Evolutionary conservation across 2,888 invertebrate species (phyloP).

Genomic region (Sarcophaga rosellei): DNA sequence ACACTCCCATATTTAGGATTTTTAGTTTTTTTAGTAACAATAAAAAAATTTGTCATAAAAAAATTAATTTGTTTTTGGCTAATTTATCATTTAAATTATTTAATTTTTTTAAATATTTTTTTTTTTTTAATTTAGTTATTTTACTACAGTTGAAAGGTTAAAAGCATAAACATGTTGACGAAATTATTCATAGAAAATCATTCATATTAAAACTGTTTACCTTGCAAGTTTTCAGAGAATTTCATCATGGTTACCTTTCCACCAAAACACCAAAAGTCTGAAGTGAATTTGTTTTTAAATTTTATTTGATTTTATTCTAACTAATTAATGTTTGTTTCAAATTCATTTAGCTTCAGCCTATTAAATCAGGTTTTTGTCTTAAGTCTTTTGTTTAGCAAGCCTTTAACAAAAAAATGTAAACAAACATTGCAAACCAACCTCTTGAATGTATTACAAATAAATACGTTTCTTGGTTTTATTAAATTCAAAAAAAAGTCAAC

Average conservation of each 20-base stretch:
- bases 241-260: too few species aligned
- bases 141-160: constrained; percentile 22
- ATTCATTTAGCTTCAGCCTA: background rate
- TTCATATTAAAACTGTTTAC: too few species aligned
- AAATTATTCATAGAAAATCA: background rate
- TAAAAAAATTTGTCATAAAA: background rate
- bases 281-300: too few species aligned
- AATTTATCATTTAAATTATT: background rate
- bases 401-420: background rate
- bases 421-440: background rate
- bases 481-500: background rate
- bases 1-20: constrained; percentile 15
- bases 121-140: constrained; percentile 16
- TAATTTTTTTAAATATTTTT: background rate
- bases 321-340: background rate
- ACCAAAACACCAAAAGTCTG: too few species aligned
- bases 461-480: background rate
- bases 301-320: background rate
- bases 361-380: background rate
- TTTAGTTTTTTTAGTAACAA: constrained; percentile 19
- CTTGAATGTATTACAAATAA: background rate
- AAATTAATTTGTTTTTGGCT: constrained; percentile 20
- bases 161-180: constrained; percentile 38
- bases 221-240: too few species aligned
- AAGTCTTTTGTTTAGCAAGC: constrained; percentile 15